Percentiles rank a stretch among this genome's conserved stretches.
These are phyloP conservation scores for Odocoileus hemionus DNA, from an alignment of 2,113 vertebrate genomes.

Conservation along the genomic window DNA sequence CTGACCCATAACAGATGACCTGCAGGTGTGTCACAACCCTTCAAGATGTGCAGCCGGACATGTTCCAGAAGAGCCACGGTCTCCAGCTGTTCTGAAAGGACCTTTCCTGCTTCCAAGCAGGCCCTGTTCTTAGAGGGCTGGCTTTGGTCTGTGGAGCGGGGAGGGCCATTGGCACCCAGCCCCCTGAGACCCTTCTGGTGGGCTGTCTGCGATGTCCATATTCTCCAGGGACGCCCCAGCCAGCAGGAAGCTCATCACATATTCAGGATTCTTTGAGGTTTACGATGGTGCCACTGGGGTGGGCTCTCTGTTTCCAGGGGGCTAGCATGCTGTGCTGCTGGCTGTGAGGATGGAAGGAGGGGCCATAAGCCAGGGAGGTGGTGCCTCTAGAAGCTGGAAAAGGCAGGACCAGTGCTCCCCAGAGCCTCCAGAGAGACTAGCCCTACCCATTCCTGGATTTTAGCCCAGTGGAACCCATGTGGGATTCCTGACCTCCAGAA, in stretches of 20 bases:
- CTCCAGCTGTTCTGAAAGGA: background rate
- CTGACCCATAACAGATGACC: background rate
- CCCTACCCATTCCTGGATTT: background rate
- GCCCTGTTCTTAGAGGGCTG: background rate
- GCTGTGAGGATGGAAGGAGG: background rate
- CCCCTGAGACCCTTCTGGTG: background rate
- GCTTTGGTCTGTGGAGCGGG: background rate
- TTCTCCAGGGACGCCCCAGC: background rate
- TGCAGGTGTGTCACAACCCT: background rate
- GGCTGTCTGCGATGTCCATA: background rate
- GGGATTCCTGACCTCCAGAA: background rate
- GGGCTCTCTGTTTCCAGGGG: background rate
- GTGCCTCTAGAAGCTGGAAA: background rate
- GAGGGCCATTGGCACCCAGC: background rate
- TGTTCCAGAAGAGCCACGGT: background rate
- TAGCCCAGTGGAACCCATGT: background rate
- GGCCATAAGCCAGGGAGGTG: background rate
- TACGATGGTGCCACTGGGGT: background rate
- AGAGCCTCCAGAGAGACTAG: background rate
- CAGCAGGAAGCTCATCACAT: background rate
- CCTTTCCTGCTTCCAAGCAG: background rate
- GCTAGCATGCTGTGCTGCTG: background rate
- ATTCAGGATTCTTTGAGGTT: background rate
- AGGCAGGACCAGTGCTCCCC: background rate
- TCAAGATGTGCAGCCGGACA: background rate